Conservation (phyloP, 2,797 vertebrate genomes). For the Falco novaeseelandiae region DNA sequence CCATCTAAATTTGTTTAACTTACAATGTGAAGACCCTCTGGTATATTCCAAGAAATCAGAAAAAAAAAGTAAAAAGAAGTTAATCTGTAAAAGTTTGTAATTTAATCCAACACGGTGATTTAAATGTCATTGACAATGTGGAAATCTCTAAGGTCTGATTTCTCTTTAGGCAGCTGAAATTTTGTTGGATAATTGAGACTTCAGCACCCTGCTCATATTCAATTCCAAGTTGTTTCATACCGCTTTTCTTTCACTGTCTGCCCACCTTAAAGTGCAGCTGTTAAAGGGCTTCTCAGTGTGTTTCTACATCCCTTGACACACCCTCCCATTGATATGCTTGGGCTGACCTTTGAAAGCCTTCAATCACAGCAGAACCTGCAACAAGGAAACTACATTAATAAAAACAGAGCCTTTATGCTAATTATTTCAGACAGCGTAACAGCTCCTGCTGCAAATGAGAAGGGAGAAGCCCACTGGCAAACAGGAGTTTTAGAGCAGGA, state of each 20-base stretch:
- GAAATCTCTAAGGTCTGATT: neutral
- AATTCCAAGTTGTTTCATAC: neutral
- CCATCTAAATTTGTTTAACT: neutral
- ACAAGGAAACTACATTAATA: neutral
- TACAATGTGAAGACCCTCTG: neutral
- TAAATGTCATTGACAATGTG: neutral
- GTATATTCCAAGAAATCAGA: neutral
- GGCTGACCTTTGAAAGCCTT: constrained; percentile 5
- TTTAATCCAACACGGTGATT: neutral
- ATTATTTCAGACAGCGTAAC: neutral
- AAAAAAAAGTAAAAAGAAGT: neutral
- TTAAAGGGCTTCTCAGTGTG: neutral
- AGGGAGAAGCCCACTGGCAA: neutral
- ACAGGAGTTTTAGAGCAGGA: neutral
- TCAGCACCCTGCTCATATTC: neutral
- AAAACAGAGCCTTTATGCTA: neutral
- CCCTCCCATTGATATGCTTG: rapidly evolving
- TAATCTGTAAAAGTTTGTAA: neutral
- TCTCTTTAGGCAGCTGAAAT: neutral
- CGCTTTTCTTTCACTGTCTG: neutral
- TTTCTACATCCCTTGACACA: neutral
- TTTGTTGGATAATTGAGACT: neutral
- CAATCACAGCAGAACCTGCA: neutral
- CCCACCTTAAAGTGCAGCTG: neutral
- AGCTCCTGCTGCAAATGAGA: neutral